These are phyloP conservation scores for Sparus aurata DNA, from an alignment of 2,797 vertebrate genomes.

Conservation along the genomic window DNA sequence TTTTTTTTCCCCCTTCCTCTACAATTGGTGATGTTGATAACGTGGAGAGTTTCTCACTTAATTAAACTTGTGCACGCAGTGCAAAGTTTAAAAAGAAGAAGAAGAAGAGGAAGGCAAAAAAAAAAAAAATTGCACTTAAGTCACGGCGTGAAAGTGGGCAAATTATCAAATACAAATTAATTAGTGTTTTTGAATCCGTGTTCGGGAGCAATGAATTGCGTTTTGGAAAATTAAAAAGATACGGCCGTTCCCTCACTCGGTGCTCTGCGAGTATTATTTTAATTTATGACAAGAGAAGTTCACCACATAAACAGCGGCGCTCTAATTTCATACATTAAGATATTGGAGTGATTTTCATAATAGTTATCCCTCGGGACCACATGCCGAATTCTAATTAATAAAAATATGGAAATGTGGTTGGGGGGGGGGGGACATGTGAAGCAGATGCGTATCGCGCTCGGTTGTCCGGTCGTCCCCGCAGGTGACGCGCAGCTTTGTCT, in stretches of 20 bases:
- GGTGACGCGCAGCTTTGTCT: conserved; percentile 42
- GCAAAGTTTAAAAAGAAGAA: conserved; percentile 81
- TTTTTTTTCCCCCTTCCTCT: conserved; percentile 3
- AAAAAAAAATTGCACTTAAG: conserved; percentile 74
- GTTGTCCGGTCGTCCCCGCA: conserved; percentile 38
- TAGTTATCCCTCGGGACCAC: conserved; percentile 69
- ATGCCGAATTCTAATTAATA: conserved; percentile 76
- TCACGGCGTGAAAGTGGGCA: conserved; percentile 82
- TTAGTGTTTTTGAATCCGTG: conserved; percentile 83
- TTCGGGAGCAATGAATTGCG: conserved; percentile 83
- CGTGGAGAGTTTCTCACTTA: conserved; percentile 79
- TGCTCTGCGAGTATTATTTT: conserved; percentile 48
- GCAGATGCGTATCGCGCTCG: conserved; percentile 62
- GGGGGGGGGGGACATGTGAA: conserved; percentile 28
- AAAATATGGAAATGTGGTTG: conserved; percentile 59
- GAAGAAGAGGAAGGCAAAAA: background rate
- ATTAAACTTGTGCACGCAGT: conserved; percentile 85
- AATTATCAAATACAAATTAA: conserved; percentile 89
- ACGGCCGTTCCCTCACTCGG: conserved; percentile 65
- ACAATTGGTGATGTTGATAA: conserved; percentile 80
- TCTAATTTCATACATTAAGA: conserved; percentile 72
- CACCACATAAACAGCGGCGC: conserved; percentile 44
- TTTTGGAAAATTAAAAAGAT: conserved; percentile 88
- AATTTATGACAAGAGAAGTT: conserved; percentile 79
- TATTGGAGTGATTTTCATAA: conserved; percentile 70